Evolutionary conservation across 2,113 vertebrate genomes (phyloP).

Genomic region (Ophthalmolycus amberensis): DNA sequence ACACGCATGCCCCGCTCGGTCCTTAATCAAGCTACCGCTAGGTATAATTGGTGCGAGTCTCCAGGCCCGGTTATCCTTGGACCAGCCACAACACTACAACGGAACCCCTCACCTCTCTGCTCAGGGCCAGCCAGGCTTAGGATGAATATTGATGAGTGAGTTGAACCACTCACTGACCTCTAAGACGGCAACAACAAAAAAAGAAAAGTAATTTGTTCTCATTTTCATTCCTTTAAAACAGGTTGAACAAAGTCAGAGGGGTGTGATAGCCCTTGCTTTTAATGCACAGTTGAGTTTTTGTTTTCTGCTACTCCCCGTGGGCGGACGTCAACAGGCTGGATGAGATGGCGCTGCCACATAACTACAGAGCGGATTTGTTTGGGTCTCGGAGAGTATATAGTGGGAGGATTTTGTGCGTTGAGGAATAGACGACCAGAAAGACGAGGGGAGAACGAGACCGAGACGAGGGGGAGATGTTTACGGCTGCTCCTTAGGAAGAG

Average conservation of each 20-base stretch:
- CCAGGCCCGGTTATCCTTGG: constrained; percentile 41
- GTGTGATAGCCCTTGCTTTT: not conserved
- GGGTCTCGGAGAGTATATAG: constrained; percentile 16
- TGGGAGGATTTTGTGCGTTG: constrained; percentile 28
- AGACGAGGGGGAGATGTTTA: constrained; percentile 19
- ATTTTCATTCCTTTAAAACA: constrained; percentile 2
- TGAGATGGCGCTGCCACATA: constrained; percentile 6
- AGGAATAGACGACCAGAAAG: constrained; percentile 9
- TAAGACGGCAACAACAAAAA: not conserved
- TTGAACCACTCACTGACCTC: constrained; percentile 22
- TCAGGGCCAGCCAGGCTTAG: constrained; percentile 4
- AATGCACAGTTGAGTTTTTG: not conserved
- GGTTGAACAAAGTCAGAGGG: not conserved
- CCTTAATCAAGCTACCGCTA: constrained; percentile 50
- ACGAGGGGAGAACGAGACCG: constrained; percentile 16
- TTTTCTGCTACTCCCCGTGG: not conserved
- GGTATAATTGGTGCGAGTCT: constrained; percentile 52
- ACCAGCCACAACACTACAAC: constrained; percentile 46
- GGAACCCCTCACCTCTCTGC: constrained; percentile 41
- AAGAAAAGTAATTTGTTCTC: constrained; percentile 1
- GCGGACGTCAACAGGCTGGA: constrained; percentile 26
- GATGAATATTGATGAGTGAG: constrained; percentile 35
- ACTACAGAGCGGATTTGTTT: constrained; percentile 30
- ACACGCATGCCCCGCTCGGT: not conserved
- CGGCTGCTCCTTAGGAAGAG: constrained; percentile 24